These are phyloP conservation scores for Ormyrus rosae DNA, from an alignment of 2,888 invertebrate genomes.

Conservation along the genomic window DNA sequence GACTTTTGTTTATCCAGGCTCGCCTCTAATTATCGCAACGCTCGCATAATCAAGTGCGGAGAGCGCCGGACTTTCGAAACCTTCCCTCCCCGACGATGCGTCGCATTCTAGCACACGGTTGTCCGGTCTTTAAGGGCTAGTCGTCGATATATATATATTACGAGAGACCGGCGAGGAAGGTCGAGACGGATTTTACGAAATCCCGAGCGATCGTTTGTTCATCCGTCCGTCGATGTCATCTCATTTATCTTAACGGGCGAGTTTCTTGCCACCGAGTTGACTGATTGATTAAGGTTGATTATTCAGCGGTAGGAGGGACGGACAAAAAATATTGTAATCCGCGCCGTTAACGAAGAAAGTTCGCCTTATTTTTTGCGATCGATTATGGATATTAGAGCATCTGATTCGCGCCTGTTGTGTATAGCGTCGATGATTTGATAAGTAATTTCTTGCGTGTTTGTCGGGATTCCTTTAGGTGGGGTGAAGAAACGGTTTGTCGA, in stretches of 20 bases:
- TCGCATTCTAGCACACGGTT: constrained; percentile 51
- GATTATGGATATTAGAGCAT: too few species aligned
- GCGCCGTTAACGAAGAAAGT: too few species aligned
- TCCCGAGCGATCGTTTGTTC: too few species aligned
- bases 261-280: constrained; percentile 14
- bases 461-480: too few species aligned
- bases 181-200: constrained; percentile 6
- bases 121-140: constrained; percentile 33
- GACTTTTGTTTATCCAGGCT: constrained; percentile 21
- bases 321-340: constrained; percentile 38
- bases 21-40: constrained; percentile 29
- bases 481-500: too few species aligned
- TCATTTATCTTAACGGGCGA: constrained; percentile 1
- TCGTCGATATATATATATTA: not conserved
- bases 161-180: not conserved
- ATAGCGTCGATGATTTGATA: not conserved
- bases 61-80: constrained; percentile 29
- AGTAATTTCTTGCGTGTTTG: constrained; percentile 9
- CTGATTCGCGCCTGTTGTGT: too few species aligned
- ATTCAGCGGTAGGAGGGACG: not conserved
- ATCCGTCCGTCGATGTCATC: not conserved
- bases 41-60: not conserved
- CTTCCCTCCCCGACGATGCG: not conserved
- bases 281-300: constrained; percentile 18
- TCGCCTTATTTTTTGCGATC: too few species aligned